Percentiles rank a stretch among this genome's conserved stretches.
Evolutionary conservation across 2,113 vertebrate species (phyloP).

Genomic region (Tiliqua scincoides): DNA sequence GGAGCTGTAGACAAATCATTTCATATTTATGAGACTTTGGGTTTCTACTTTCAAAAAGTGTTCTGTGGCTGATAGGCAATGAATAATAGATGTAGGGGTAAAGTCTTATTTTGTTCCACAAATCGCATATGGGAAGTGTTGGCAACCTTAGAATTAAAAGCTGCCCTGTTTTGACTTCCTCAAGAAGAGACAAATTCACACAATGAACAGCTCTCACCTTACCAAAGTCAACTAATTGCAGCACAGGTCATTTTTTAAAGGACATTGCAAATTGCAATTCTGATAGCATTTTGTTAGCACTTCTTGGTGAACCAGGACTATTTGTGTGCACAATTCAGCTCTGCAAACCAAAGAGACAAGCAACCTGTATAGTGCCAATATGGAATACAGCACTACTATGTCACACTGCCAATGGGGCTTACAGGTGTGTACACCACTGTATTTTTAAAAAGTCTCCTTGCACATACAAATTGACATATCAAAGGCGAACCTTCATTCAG

Average conservation of each 20-base stretch:
- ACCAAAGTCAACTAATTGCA: not conserved
- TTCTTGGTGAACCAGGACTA: not conserved
- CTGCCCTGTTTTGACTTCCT: not conserved
- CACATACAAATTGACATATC: not conserved
- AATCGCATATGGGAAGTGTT: not conserved
- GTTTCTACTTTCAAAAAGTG: not conserved
- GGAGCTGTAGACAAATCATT: not conserved
- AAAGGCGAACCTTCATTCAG: not conserved
- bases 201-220: too few relatives aligned
- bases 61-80: not conserved
- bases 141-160: not conserved
- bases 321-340: not conserved
- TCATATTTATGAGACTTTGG: constrained; percentile 18
- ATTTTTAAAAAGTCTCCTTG: too few relatives aligned
- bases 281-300: not conserved
- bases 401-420: not conserved
- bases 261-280: not conserved
- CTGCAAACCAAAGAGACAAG: not conserved
- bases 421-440: not conserved
- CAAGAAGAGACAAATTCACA: not conserved
- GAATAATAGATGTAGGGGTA: constrained; percentile 14
- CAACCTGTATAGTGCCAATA: too few relatives aligned
- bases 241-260: not conserved
- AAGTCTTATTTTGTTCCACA: not conserved
- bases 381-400: not conserved